Evolutionary conservation across 1,140 invertebrate genomes (phyloP).

Genomic region (Trachymyrmex septentrionalis): DNA sequence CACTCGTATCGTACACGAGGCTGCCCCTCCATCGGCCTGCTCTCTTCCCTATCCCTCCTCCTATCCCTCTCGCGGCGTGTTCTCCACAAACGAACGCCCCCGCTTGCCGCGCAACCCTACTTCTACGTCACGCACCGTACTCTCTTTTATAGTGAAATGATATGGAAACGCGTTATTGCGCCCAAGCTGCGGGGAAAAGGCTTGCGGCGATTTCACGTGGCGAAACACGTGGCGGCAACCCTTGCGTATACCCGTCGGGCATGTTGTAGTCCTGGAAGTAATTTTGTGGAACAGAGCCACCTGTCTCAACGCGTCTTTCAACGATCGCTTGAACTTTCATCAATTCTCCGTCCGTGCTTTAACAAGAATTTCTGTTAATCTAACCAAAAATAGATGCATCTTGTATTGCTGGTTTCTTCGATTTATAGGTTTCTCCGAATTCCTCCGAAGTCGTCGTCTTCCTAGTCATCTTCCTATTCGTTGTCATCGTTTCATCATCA

Average conservation of each 20-base stretch:
- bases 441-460: not conserved
- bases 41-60: slow-evolving; percentile 42
- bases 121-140: slow-evolving; percentile 28
- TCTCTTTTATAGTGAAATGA: slow-evolving; percentile 51
- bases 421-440: not conserved
- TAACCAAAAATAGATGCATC: not conserved
- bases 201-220: slow-evolving; percentile 35
- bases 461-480: not conserved
- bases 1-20: slow-evolving; percentile 77
- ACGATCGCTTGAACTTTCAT: not conserved
- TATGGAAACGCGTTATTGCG: slow-evolving; percentile 31
- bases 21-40: slow-evolving; percentile 69
- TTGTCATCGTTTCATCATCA: not conserved
- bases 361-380: not conserved
- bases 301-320: not conserved
- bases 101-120: slow-evolving; percentile 53
- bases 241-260: not conserved
- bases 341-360: not conserved
- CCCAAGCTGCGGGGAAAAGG: not conserved
- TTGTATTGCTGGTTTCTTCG: not conserved
- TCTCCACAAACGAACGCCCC: slow-evolving; percentile 50
- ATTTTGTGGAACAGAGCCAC: not conserved
- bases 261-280: not conserved
- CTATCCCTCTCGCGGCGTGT: slow-evolving; percentile 34
- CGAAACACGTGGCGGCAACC: slow-evolving; percentile 39